Conservation (phyloP, 2,113 vertebrate species). For the Perca schrenkii region DNA sequence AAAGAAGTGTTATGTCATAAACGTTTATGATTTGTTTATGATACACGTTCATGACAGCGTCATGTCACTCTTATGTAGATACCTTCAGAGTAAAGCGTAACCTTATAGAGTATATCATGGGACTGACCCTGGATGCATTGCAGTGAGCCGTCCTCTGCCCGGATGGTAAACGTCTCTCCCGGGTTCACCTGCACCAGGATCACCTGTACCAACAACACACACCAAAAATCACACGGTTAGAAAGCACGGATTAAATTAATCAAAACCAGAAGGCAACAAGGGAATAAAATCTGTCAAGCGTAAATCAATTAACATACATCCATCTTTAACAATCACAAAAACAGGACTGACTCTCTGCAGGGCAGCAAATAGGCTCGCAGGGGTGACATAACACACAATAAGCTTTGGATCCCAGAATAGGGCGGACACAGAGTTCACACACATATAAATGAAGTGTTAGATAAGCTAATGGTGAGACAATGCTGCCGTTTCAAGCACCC, state of each 20-base stretch:
- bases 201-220: conserved; percentile 85
- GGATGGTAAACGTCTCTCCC: conserved; percentile 97
- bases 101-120: background rate
- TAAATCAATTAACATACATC: background rate
- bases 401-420: conserved; percentile 29
- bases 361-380: conserved; percentile 20
- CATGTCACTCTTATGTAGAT: too few relatives aligned
- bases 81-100: too few relatives aligned
- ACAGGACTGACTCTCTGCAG: conserved; percentile 4
- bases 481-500: conserved; percentile 34
- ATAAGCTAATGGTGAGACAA: conserved; percentile 39
- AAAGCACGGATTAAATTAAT: background rate
- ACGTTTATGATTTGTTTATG: too few relatives aligned
- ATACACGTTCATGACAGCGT: too few relatives aligned
- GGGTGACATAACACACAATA: conserved; percentile 55
- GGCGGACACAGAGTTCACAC: conserved; percentile 49
- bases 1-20: too few relatives aligned
- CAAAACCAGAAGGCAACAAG: background rate
- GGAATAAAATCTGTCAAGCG: background rate
- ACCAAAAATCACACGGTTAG: background rate
- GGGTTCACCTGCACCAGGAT: conserved; percentile 99
- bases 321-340: conserved; percentile 22
- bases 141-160: conserved; percentile 95
- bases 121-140: conserved; percentile 98
- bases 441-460: conserved; percentile 50